Evolutionary conservation across 2,888 invertebrate species (phyloP).

Genomic region (Microctonus aethiopoides): DNA sequence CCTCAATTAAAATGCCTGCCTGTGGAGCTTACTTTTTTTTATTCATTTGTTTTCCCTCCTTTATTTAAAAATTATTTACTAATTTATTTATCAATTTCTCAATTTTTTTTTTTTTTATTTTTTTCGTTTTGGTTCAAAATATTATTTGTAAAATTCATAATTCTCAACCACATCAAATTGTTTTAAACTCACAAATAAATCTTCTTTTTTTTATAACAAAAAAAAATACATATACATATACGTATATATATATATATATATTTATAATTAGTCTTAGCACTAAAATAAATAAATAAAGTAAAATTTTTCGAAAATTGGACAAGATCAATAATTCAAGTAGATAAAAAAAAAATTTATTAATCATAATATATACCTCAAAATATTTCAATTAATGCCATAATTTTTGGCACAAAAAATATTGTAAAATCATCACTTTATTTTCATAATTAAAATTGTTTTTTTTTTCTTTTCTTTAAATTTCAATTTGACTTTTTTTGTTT

Average conservation of each 20-base stretch:
- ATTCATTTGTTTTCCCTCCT: slow-evolving; percentile 1
- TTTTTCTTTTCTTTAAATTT: slow-evolving; percentile 31
- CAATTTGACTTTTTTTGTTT: slow-evolving; percentile 36
- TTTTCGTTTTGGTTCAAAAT: slow-evolving; percentile 17
- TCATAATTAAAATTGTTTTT: slow-evolving; percentile 2
- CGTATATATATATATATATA: slow-evolving; percentile 26
- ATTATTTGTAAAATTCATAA: slow-evolving; percentile 13
- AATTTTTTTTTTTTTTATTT: slow-evolving; percentile 11
- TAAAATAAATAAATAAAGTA: slow-evolving; percentile 7
- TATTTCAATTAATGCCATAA: background rate
- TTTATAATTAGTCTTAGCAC: slow-evolving; percentile 2
- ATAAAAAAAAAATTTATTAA: no score
- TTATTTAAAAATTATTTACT: no score
- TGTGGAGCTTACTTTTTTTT: slow-evolving; percentile 45
- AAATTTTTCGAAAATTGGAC: slow-evolving; percentile 17
- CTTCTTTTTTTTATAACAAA: slow-evolving; percentile 39
- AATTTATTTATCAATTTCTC: slow-evolving; percentile 38
- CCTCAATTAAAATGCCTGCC: slow-evolving; percentile 46
- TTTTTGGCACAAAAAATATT: slow-evolving; percentile 3
- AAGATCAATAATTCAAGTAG: no score
- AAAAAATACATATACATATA: slow-evolving; percentile 38
- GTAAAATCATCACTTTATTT: background rate
- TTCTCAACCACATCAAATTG: background rate
- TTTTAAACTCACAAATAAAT: slow-evolving; percentile 7
- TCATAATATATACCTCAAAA: no score